Percentiles rank a stretch among this genome's conserved stretches.
Conservation (phyloP, 2,797 vertebrate genomes). For the Periophthalmus magnuspinnatus region DNA sequence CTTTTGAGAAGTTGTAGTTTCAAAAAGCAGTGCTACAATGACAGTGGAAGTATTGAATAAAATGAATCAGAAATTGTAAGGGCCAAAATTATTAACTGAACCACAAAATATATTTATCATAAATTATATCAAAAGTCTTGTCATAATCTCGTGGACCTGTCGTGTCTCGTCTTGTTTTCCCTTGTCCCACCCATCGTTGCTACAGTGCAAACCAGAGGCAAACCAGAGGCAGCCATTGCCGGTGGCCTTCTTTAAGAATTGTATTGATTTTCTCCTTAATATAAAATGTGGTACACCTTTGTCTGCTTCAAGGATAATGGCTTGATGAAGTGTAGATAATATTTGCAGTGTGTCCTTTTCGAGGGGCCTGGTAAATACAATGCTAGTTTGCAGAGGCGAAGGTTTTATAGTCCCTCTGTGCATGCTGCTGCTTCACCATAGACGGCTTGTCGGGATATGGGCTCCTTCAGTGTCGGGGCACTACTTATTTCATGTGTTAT, state of each 20-base stretch:
- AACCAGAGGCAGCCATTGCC: conserved; percentile 33
- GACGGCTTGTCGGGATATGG: conserved; percentile 58
- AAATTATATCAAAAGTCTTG: too few species aligned
- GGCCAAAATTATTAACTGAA: too few species aligned
- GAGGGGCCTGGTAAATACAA: conserved; percentile 55
- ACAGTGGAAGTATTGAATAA: too few species aligned
- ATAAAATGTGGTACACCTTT: conserved; percentile 54
- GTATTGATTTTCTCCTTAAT: conserved; percentile 59
- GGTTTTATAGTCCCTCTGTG: conserved; percentile 62
- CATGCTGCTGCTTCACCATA: conserved; percentile 31
- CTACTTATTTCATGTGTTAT: conserved; percentile 55
- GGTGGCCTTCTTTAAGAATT: conserved; percentile 12
- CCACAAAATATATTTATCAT: too few species aligned
- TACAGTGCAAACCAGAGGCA: conserved; percentile 12
- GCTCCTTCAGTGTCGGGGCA: conserved; percentile 44
- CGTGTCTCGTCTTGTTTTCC: too few species aligned
- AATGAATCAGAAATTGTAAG: too few species aligned
- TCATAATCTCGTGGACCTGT: too few species aligned
- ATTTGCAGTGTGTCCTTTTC: conserved; percentile 45
- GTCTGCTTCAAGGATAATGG: conserved; percentile 55
- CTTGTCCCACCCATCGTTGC: background rate
- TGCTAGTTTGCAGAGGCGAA: conserved; percentile 57
- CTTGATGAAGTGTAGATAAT: conserved; percentile 52
- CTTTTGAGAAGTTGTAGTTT: too few species aligned
- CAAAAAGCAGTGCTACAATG: too few species aligned